phyloP scores from a whole-genome alignment of 2,113 vertebrate genomes.

The Aegotheles bennettii region DNA sequence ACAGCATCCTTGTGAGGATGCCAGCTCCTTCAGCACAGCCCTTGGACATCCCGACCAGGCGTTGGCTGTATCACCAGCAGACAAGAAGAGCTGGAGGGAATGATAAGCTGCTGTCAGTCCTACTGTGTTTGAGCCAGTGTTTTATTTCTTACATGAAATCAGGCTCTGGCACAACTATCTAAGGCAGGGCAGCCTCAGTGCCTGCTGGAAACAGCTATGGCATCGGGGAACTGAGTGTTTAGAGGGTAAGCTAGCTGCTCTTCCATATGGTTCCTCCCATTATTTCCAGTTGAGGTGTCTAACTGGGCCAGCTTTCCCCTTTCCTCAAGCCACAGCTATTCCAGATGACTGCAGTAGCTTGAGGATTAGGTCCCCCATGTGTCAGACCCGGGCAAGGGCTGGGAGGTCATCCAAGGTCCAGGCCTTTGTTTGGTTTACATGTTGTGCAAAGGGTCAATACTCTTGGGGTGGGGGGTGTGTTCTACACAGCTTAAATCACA shows the following conservation, averaged over 20 bases:
- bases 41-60: neutral
- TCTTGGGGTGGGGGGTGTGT: neutral
- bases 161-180: neutral
- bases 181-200: neutral
- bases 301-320: neutral
- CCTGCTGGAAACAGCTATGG: neutral
- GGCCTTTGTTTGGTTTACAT: neutral
- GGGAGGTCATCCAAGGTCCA: slow-evolving; percentile 25
- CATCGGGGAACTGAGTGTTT: neutral
- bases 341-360: neutral
- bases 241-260: neutral
- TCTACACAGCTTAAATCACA: neutral
- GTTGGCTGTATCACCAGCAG: neutral
- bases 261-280: neutral
- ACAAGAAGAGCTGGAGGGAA: neutral
- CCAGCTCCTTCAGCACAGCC: neutral
- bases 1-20: neutral
- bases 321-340: neutral
- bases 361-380: neutral
- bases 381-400: neutral
- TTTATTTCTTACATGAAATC: neutral
- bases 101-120: accelerated
- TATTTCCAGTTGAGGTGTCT: neutral
- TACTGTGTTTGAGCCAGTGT: accelerated
- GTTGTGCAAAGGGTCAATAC: neutral